Conservation (phyloP, 2,888 invertebrate species). For the Pandemis cinnamomeana region DNA sequence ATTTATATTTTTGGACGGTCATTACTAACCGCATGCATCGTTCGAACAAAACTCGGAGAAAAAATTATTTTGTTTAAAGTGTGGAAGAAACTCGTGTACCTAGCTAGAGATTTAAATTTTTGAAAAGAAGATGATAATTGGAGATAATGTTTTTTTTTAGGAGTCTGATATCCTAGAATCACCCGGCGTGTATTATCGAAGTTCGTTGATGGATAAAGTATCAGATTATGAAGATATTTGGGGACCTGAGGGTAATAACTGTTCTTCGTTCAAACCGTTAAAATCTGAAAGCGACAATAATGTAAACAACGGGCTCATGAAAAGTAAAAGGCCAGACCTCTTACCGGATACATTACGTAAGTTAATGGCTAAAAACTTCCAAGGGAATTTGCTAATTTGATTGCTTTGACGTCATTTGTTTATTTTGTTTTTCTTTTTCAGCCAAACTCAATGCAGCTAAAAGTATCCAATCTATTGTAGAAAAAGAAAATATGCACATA, state of each 20-base stretch:
- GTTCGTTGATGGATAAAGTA: constrained; percentile 95
- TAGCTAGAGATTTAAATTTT: no score
- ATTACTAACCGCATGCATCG: constrained; percentile 66
- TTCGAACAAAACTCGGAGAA: constrained; percentile 32
- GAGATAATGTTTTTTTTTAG: constrained; percentile 61
- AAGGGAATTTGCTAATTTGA: not conserved
- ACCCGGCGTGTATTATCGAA: constrained; percentile 92
- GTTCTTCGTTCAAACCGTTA: constrained; percentile 79
- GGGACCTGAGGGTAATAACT: constrained; percentile 86
- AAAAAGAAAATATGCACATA: constrained; percentile 77
- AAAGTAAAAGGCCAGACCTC: constrained; percentile 85
- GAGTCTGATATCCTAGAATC: constrained; percentile 94
- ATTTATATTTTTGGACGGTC: constrained; percentile 46
- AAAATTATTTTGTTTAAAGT: constrained; percentile 4
- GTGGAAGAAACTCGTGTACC: not conserved
- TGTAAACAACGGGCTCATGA: constrained; percentile 79
- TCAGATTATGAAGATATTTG: constrained; percentile 98
- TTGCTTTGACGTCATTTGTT: not conserved
- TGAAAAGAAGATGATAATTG: not conserved
- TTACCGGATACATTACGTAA: constrained; percentile 85
- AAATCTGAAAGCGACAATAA: constrained; percentile 72
- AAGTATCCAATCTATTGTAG: constrained; percentile 77
- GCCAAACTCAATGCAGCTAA: constrained; percentile 77
- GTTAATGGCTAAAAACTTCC: constrained; percentile 47
- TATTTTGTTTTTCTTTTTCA: constrained; percentile 51